Evolutionary conservation across 2,113 vertebrate species (phyloP), one percentile per base, ranked within the genome.

Genomic region (Sisor rabdophorus): DNA sequence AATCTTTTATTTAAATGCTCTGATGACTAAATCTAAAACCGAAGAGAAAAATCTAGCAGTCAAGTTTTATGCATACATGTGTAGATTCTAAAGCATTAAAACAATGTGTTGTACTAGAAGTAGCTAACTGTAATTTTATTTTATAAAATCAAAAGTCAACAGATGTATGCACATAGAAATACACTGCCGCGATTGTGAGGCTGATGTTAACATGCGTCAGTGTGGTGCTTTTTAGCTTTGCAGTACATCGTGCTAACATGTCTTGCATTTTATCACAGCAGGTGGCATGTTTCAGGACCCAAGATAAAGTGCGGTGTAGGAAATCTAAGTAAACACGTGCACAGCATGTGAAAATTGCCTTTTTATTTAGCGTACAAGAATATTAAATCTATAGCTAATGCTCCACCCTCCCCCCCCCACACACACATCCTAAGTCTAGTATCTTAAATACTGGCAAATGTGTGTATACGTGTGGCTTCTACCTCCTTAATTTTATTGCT

Each of bases 61-160:
- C 10, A 4, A 48, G 16, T 52, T 83, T 71, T 73, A 24, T 71
- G 2, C 28, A 11, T 13, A 32, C 4, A 40, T 26, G n/a, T 24
- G 20, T 44, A 58, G 20, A 20, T 40, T 71, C 50, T 84, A 75
- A 76, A 89, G 83, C 85, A 82, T 87, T 86, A 85, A 85, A 67
- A 65, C 50, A 20, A 76, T 81, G 76, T 86, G 76, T 88, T 91
- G 90, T 90, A 92, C 88, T 91, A 84, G 86, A 82, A 70, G 54
- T 48, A n/a, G 52, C 22, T 20, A 48, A 47, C 50, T 50, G 47
- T 40, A 55, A 56, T 56, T n/a, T 70, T 63, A 61, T 67, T 70
- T 76, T 84, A 83, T 84, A 82, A 75, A 44, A 12, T 30, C 17
- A 17, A 2, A 50, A 2, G 2, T 19, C 13, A 2, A 16, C 50